Conservation (phyloP, 2,113 vertebrate genomes). For the Oreamnos americanus region DNA sequence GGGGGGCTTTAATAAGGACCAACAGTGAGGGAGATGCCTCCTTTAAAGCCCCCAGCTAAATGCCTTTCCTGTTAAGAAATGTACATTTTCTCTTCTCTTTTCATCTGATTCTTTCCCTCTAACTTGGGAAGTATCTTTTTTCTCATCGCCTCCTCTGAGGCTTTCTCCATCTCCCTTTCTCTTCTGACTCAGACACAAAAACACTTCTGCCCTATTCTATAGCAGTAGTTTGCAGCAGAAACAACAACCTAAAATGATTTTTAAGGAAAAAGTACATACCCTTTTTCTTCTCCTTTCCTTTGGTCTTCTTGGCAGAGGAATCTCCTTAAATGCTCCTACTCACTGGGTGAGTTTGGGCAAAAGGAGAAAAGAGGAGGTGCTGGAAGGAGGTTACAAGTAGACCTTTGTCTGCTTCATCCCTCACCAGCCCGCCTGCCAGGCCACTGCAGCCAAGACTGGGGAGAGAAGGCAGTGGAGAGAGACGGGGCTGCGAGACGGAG, state of each 20-base stretch:
- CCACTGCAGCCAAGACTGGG: slow-evolving; percentile 31
- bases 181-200: neutral
- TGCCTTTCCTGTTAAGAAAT: neutral
- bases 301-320: slow-evolving; percentile 63
- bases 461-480: neutral
- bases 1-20: neutral
- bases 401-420: slow-evolving; percentile 75
- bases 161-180: neutral
- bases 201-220: neutral
- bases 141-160: slow-evolving; percentile 3
- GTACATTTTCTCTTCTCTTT: neutral
- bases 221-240: slow-evolving; percentile 33
- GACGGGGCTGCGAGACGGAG: slow-evolving; percentile 24
- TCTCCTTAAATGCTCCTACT: slow-evolving; percentile 61
- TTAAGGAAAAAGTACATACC: slow-evolving; percentile 61
- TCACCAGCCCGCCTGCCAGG: slow-evolving; percentile 20
- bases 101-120: neutral
- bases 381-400: slow-evolving; percentile 70
- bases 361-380: slow-evolving; percentile 59
- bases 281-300: slow-evolving; percentile 47
- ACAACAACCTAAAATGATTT: slow-evolving; percentile 48
- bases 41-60: neutral
- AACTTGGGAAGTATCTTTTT: neutral
- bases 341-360: slow-evolving; percentile 48
- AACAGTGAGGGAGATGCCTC: neutral